phyloP scores from a whole-genome alignment of 2,888 invertebrate species.

The Tenodera sinensis region DNA sequence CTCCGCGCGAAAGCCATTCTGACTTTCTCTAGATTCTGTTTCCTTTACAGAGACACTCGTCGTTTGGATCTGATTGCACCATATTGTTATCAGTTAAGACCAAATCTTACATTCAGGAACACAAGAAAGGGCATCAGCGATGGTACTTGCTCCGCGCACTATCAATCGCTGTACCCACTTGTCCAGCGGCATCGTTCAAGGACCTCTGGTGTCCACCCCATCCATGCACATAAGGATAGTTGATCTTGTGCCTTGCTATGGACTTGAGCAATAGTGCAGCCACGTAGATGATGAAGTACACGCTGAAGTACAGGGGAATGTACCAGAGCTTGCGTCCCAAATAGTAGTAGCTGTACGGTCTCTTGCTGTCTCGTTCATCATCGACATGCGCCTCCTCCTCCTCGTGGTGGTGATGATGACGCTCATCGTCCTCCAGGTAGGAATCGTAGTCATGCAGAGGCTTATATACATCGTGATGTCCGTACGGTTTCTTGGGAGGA shows the following conservation, averaged over 20 bases:
- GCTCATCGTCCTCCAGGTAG: not conserved
- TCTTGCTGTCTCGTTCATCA: conserved; percentile 38
- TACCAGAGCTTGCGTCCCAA: conserved; percentile 72
- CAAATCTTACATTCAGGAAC: too few relatives aligned
- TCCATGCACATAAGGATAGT: conserved; percentile 40
- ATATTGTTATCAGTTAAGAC: too few relatives aligned
- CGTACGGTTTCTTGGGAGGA: not conserved
- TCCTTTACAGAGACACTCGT: too few relatives aligned
- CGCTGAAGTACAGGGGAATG: conserved; percentile 70
- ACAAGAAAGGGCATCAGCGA: too few relatives aligned
- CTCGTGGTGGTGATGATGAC: not conserved
- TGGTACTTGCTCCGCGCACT: conserved; percentile 20
- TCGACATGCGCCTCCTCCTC: not conserved
- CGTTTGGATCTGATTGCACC: too few relatives aligned
- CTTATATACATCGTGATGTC: not conserved
- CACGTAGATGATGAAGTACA: conserved; percentile 62
- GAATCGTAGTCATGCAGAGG: conserved; percentile 6
- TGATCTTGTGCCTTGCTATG: conserved; percentile 67
- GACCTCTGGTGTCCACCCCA: not conserved
- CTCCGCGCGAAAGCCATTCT: too few relatives aligned
- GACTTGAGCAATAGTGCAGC: conserved; percentile 69
- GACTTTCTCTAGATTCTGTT: too few relatives aligned
- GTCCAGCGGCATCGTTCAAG: not conserved
- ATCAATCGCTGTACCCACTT: conserved; percentile 35
- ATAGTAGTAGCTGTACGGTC: conserved; percentile 67